Evolutionary conservation across 2,113 vertebrate genomes (phyloP).

Genomic region (Nycticebus coucang): DNA sequence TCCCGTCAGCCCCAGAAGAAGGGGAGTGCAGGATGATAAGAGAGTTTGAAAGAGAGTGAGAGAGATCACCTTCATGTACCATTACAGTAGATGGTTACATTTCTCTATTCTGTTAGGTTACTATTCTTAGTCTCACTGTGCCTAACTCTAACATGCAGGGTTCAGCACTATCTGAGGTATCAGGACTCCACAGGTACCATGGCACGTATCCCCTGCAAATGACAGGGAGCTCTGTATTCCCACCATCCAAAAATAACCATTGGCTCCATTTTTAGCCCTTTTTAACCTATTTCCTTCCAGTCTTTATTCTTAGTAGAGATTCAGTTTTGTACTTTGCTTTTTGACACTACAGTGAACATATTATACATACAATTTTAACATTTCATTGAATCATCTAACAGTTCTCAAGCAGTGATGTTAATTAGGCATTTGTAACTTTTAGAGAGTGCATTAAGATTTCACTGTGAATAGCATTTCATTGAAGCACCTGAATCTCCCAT

Average conservation of each 20-base stretch:
- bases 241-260: no score
- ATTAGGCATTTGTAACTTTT: no score
- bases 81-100: no score
- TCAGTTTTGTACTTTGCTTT: not conserved
- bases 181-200: not conserved
- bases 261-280: not conserved
- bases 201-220: not conserved
- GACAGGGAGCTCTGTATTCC: not conserved
- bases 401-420: not conserved
- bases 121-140: not conserved
- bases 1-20: not conserved
- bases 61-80: not conserved
- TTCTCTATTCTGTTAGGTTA: not conserved
- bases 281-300: not conserved
- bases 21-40: not conserved
- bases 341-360: not conserved
- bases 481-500: fast-evolving
- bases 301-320: not conserved
- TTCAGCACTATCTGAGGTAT: not conserved
- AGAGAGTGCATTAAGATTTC: fast-evolving
- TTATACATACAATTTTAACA: not conserved
- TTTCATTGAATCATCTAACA: not conserved
- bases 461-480: fast-evolving
- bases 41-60: not conserved
- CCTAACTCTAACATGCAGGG: not conserved